Conservation (phyloP, 2,888 invertebrate species). For the Eupithecia inturbata region DNA sequence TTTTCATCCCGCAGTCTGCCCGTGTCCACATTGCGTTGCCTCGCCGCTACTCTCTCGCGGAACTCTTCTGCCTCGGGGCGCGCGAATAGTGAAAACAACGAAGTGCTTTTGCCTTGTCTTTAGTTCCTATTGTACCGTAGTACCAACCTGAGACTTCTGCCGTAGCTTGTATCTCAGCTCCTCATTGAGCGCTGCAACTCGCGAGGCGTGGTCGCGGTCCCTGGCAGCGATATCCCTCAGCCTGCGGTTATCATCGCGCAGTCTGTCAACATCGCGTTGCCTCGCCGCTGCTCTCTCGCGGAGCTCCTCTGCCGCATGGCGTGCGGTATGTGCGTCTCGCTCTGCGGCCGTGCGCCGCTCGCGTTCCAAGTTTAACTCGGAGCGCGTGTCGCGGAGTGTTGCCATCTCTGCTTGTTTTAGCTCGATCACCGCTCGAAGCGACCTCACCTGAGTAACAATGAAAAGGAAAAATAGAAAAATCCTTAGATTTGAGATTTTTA, state of each 20-base stretch:
- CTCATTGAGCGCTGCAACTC: conserved; percentile 93
- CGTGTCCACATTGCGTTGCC: conserved; percentile 88
- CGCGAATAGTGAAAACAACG: conserved; percentile 85
- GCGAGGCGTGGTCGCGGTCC: conserved; percentile 90
- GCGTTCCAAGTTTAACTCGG: conserved; percentile 88
- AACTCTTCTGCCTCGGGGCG: conserved; percentile 95
- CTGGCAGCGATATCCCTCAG: conserved; percentile 89
- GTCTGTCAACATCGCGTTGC: conserved; percentile 87
- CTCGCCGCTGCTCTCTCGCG: conserved; percentile 89
- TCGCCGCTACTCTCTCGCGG: conserved; percentile 89
- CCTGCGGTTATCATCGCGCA: conserved; percentile 86
- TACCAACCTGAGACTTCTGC: conserved; percentile 89
- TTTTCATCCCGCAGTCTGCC: conserved; percentile 86
- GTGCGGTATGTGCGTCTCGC: conserved; percentile 89
- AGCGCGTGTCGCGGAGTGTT: conserved; percentile 88
- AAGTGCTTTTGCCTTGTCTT: neutral
- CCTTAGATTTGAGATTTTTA: neutral
- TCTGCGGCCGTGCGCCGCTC: conserved; percentile 89
- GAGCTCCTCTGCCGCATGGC: conserved; percentile 94
- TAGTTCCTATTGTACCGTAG: neutral
- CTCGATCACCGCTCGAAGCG: conserved; percentile 94
- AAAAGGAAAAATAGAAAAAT: neutral
- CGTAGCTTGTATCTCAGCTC: conserved; percentile 94
- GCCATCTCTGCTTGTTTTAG: conserved; percentile 94
- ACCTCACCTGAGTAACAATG: conserved; percentile 72